Percentiles rank a stretch among this genome's conserved stretches.
These are phyloP conservation scores for Pipistrellus nathusii DNA, from an alignment of 2,797 vertebrate genomes.

Conservation along the genomic window DNA sequence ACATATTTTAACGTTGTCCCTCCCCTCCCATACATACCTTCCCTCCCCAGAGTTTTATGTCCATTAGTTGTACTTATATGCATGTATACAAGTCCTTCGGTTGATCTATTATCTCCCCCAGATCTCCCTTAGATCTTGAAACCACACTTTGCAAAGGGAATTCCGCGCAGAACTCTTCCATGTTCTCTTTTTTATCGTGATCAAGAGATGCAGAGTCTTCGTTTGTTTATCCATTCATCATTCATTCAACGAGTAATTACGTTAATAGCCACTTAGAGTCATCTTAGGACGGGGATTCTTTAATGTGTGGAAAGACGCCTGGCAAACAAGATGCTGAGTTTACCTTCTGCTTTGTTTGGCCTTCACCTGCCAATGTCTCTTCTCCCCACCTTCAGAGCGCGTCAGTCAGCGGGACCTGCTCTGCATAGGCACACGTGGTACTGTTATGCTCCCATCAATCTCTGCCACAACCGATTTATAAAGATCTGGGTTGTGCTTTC, in stretches of 20 bases:
- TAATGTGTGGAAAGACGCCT: neutral
- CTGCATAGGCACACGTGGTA: conserved; percentile 52
- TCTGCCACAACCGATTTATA: conserved; percentile 51
- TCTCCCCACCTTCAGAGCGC: conserved; percentile 40
- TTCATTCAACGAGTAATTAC: neutral
- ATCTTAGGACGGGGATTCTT: conserved; percentile 1
- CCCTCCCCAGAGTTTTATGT: no score
- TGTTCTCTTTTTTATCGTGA: neutral
- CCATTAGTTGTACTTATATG: no score
- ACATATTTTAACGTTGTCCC: no score
- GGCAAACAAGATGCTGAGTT: neutral
- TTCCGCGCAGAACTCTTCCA: conserved; percentile 7
- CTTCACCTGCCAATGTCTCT: conserved; percentile 25
- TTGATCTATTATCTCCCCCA: no score
- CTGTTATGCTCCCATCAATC: conserved; percentile 68
- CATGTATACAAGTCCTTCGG: no score
- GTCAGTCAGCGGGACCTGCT: conserved; percentile 31
- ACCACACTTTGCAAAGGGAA: conserved; percentile 7
- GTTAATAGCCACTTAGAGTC: neutral
- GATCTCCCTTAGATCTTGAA: neutral
- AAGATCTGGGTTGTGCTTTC: conserved; percentile 35
- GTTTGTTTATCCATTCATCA: neutral
- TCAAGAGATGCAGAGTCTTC: neutral
- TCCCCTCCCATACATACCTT: no score
- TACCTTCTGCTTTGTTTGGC: neutral